Evolutionary conservation across 2,888 invertebrate genomes (phyloP), one percentile per base, ranked within the genome.

Genomic region (Cotesia congregata): DNA sequence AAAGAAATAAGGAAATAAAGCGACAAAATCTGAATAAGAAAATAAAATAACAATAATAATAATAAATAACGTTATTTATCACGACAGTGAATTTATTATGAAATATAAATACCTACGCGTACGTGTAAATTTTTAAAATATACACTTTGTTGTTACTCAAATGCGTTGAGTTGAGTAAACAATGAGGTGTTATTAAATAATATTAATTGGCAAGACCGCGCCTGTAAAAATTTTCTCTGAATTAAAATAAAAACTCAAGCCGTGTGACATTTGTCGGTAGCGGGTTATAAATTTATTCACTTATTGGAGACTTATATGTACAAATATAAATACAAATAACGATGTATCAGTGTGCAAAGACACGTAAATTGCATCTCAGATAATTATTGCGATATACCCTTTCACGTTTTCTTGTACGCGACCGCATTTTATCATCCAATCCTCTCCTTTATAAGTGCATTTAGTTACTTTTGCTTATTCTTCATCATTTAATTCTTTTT

Each of bases 311-410:
- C 67, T 39, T 60, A 40, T 69, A 50, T 59, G 30, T 67, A 65
- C 74, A 50, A 50, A 50, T 50, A 50, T 69, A 50, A 40, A 15
- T 67, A 65, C 74, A 50, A 50, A 50, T 50, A 50, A 3, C 9
- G 4, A 50, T 50, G 1, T 50, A 50, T 50, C 7, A 12, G 50
- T 50, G 50, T 50, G 12, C 12, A 50, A 39, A 60, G 69, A 30
- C 59, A 9, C 67, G 71, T 76, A 62, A 65, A 65, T 9, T 30
- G 62, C 64, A 17, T 38, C 74, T 67, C 15, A 3, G 41, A 69
- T 61, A 75, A 69, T 69, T 69, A 79, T 80, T 80, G 79, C 79
- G 77, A 70, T 76, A 78, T 77, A 70, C 61, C 68, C 61, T 76
- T 50, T 67, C 50, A 59, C 77, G 71, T 67, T 60, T 50, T 75